Evolutionary conservation across 2,113 vertebrate genomes (phyloP), one percentile per base, ranked within the genome.

Genomic region (Dicentrarchus labrax): DNA sequence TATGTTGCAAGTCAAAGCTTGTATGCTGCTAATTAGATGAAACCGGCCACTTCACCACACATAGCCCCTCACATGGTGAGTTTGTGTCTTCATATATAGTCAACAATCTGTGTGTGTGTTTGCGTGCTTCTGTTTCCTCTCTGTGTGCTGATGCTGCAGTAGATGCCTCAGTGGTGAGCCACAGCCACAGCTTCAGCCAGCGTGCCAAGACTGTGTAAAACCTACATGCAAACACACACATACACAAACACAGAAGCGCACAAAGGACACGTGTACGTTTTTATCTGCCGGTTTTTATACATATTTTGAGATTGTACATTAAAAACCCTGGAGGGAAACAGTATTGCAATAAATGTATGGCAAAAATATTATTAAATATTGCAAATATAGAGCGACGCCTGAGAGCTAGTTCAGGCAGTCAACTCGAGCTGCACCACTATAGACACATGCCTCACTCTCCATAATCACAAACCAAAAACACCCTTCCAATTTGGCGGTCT

Each of bases 71-170:
- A 41, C n/a, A 50, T 22, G 45, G 7, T 38, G 38, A 64, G 72
- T 64, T 53, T 8, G 59, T 39, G 47, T 15, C 56, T 72, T 56
- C 30, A 51, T 9, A 41, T 17, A 30, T 6, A 59, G 15, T 56
- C 21, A 5, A 11, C 9, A 16, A 36, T 60, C 16, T 47, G 4
- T 48, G 30, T 78, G 48, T 67, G 39, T 56, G 13, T 41, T 64
- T 47, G 22, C 13, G 15, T 16, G 59, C 10, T 39, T 53, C 41
- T 7, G 3, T 65, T 21, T 22, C 47, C 53, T 43, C 61, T 64
- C 10, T 70, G 61, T 83, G 50, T 87, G 87, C 88, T 90, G 88
- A 92, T 72, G 70, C 48, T 73, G 90, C 88, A 89, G 61, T 77
- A 64, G 72, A 88, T 79, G 81, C 65, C 69, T 89, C 82, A 73